Evolutionary conservation across 1,140 invertebrate species (phyloP), one percentile per base, ranked within the genome.

Genomic region (Solen grandis): DNA sequence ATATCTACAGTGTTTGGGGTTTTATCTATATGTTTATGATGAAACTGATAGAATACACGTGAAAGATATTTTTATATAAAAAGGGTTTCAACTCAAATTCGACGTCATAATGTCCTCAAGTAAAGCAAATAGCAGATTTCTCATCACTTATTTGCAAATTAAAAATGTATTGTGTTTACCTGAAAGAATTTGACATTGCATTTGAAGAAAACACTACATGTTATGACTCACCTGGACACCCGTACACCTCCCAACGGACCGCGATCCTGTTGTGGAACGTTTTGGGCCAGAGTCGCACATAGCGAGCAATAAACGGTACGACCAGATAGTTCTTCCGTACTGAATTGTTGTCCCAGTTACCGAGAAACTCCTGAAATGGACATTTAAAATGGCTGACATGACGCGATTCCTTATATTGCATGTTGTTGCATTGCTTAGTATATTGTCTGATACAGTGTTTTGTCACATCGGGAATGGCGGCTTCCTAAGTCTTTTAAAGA

Each of bases 241-340:
- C 94, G 33, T 93, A 90, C 2, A 94, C 79, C 33, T 92, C 93
- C 46, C 92, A 91, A 77, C 93, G 81, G 63, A 94, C 81, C 25
- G 93, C 90, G 35, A 94, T 93, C 35, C 90, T 86, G 73, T 91
- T 89, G 22, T 92, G 87, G 91, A 91, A 94, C 16, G 88, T 88
- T 5, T 85, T 84, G 0, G 93, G 93, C 87, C 93, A 92, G 10
- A 94, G 84, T 31, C 93, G 90, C 1, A 94, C 88, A 83, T 88
- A 93, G 29, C 93, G 85, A 13, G 92, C 92, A 5, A 91, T 89
- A 75, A 94, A 92, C 4, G 93, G 93, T 13, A 90, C 86, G 69
- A 92, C 92, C 29, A 94, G 86, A 83, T 93, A 93, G 78, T 94
- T 93, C 33, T 93, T 90, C 33, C 93, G 82, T 77, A 93, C 92